These are phyloP conservation scores for Cephus sareptanus DNA, from an alignment of 2,888 invertebrate genomes.

Conservation along the genomic window DNA sequence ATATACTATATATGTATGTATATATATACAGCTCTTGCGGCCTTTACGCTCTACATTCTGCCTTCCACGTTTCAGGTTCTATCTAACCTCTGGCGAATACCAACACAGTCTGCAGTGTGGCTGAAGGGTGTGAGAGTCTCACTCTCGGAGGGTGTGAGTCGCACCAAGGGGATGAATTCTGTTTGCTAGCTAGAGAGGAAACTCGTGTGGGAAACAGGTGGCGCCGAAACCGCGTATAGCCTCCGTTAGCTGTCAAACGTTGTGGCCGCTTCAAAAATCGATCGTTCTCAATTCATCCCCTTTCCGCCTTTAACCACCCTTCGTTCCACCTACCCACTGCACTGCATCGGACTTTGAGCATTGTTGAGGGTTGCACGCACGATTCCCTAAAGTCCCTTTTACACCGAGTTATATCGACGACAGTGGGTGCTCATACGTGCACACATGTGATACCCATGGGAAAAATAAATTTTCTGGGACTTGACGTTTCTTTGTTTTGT, in stretches of 20 bases:
- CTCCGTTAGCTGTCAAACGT: slow-evolving; percentile 61
- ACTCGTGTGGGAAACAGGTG: slow-evolving; percentile 57
- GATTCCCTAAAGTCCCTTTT: neutral
- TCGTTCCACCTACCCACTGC: neutral
- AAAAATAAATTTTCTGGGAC: neutral
- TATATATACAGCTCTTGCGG: slow-evolving; percentile 35
- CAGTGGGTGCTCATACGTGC: neutral
- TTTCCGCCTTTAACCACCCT: neutral
- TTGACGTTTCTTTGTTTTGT: neutral
- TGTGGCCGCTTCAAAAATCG: slow-evolving; percentile 64
- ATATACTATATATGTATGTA: slow-evolving; percentile 1
- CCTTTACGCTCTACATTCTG: slow-evolving; percentile 37
- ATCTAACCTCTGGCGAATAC: slow-evolving; percentile 15
- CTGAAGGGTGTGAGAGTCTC: neutral
- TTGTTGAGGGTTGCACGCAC: neutral
- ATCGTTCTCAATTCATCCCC: slow-evolving; percentile 48
- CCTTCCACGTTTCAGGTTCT: slow-evolving; percentile 27
- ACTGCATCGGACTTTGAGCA: neutral
- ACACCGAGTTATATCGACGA: neutral
- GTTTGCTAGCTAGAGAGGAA: slow-evolving; percentile 29
- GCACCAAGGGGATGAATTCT: slow-evolving; percentile 31
- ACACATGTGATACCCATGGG: neutral
- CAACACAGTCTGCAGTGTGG: slow-evolving; percentile 15
- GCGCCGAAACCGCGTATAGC: slow-evolving; percentile 56
- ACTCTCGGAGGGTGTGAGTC: slow-evolving; percentile 19